Evolutionary conservation across 2,113 vertebrate species (phyloP), one percentile per base, ranked within the genome.

Genomic region (Chaetodon auriga): DNA sequence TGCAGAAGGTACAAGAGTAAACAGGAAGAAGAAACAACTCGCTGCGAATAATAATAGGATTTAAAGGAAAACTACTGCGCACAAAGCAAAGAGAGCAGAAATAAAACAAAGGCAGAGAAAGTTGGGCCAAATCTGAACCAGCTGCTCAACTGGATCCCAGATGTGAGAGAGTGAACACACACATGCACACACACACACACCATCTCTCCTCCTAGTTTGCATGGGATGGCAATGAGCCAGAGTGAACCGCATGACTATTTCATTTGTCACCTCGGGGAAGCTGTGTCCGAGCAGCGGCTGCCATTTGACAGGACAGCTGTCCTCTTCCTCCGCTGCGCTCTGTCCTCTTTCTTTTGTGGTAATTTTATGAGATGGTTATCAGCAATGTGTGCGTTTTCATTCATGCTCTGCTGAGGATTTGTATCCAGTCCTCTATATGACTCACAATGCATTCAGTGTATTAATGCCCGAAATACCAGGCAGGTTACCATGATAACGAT

Each of bases 131-230:
- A 91, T 93, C 71, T 75, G 76, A 92, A 89, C 80, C 84, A 91
- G 90, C 87, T 92, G 88, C 57, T 82, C 61, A 15, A 91, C 87
- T 88, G 91, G 83, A 86, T 80, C 75, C 89, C 89, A 93, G 89
- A 92, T 91, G 88, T 89, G 68, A 58, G 63, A 48, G 54, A 68
- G 60, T 3, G 11, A 76, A 71, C 51, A 48, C 48, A 54, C 63
- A 77, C 60, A 58, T 12, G 83, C 64, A 61, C 43, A 60, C 65
- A 71, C 45, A 46, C 41, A 57, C 38, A 84, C 60, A 48, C 13
- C 13, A 51, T 64, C 64, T 64, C 54, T 64, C 76, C 65, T 69
- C 18, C 1, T 46, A 38, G 61, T 81, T 80, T 64, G 43, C 71
- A 71, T 62, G 68, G 62, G 54, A 80, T 4, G 0, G 61, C 55